A percentile compares a stretch with the other conserved stretches of the same genome.
These are phyloP conservation scores for Drosophila pallidifrons DNA, from an alignment of 1,140 invertebrate species.

Conservation along the genomic window DNA sequence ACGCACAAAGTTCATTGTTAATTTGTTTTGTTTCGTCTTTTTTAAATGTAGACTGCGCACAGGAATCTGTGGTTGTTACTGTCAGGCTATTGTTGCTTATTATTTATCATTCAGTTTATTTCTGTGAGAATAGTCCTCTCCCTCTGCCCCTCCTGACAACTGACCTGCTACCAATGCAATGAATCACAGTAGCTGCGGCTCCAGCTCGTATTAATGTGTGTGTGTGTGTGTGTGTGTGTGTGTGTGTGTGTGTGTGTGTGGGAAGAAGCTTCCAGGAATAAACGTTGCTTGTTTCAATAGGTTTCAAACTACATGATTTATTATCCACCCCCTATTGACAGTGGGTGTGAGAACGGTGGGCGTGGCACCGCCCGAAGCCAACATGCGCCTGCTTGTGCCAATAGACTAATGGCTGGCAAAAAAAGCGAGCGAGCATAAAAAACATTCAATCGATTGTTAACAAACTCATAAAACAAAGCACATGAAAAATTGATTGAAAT, in stretches of 20 bases:
- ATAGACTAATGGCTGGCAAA: conserved; percentile 39
- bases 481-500: conserved; percentile 49
- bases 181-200: conserved; percentile 63
- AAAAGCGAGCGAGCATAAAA: conserved; percentile 11
- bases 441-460: conserved; percentile 74
- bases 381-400: conserved; percentile 60
- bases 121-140: background rate
- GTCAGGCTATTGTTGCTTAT: conserved; percentile 54
- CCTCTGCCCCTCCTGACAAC: background rate
- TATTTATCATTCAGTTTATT: conserved; percentile 48
- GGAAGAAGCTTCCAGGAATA: conserved; percentile 3
- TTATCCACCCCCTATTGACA: conserved; percentile 48
- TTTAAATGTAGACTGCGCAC: conserved; percentile 34
- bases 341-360: conserved; percentile 1
- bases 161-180: conserved; percentile 64
- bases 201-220: background rate
- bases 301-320: conserved; percentile 66
- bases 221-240: background rate
- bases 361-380: conserved; percentile 39
- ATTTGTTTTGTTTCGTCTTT: conserved; percentile 61
- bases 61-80: conserved; percentile 48
- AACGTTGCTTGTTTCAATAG: conserved; percentile 27
- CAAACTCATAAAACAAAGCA: conserved; percentile 69
- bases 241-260: conserved; percentile 9
- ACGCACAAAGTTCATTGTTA: conserved; percentile 20